A percentile compares a stretch with the other conserved stretches of the same genome.
These are phyloP conservation scores for Sinelater perroti DNA, from an alignment of 2,888 invertebrate species.

Conservation along the genomic window DNA sequence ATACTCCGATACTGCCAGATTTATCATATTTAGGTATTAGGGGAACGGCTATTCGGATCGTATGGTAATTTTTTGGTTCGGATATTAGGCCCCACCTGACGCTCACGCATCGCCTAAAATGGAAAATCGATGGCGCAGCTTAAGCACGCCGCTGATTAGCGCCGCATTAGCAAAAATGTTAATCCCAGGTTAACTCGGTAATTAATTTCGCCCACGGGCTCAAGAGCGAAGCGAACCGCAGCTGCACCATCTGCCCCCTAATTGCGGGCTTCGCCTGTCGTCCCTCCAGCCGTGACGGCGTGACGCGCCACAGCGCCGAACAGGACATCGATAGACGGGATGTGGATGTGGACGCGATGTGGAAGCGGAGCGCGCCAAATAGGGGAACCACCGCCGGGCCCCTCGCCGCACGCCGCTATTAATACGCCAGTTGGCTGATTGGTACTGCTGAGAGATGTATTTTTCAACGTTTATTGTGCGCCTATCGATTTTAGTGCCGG, in stretches of 20 bases:
- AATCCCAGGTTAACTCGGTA: conserved; percentile 36
- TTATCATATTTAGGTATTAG: too few species aligned
- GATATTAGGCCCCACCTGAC: too few species aligned
- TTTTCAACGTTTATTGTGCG: conserved; percentile 26
- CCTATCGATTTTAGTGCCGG: conserved; percentile 20
- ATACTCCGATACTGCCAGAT: too few species aligned
- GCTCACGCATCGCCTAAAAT: too few species aligned
- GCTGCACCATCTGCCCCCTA: conserved; percentile 37
- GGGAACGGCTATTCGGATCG: too few species aligned
- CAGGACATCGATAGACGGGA: conserved; percentile 36
- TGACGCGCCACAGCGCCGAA: conserved; percentile 32
- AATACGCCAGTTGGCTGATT: conserved; percentile 34
- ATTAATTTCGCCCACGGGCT: conserved; percentile 37
- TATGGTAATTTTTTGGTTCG: too few species aligned
- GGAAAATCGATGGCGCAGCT: conserved; percentile 23
- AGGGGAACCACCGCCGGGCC: conserved; percentile 22
- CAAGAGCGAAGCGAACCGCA: conserved; percentile 36
- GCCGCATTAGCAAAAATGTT: conserved; percentile 34
- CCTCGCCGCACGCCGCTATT: conserved; percentile 26
- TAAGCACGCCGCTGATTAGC: conserved; percentile 30
- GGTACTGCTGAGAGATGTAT: conserved; percentile 17
- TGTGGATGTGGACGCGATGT: conserved; percentile 33
- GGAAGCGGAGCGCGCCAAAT: too few species aligned
- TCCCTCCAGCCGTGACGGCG: conserved; percentile 34
- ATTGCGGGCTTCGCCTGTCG: conserved; percentile 35